These are phyloP conservation scores for Trochalopteron elliotii DNA, from an alignment of 2,113 vertebrate species.

Conservation along the genomic window DNA sequence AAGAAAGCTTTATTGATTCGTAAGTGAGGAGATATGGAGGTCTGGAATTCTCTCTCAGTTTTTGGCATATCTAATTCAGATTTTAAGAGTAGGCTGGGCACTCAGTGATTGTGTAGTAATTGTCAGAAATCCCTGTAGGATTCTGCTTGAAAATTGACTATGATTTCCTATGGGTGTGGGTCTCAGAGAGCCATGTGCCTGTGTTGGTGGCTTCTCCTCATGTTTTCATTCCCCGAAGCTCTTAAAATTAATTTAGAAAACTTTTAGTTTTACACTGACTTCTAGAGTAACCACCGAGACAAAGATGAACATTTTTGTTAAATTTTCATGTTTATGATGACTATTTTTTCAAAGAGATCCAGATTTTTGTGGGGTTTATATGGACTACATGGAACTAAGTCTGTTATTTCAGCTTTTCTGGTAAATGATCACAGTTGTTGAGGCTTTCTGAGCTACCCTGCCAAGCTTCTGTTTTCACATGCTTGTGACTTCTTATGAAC, in stretches of 20 bases:
- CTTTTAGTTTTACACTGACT: neutral
- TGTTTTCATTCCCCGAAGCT: neutral
- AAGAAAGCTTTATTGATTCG: neutral
- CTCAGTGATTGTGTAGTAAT: neutral
- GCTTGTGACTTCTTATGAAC: neutral
- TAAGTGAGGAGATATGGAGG: neutral
- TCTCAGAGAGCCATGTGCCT: neutral
- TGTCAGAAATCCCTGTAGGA: neutral
- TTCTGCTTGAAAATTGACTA: neutral
- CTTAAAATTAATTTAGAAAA: neutral
- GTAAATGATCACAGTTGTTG: neutral
- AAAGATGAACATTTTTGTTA: neutral
- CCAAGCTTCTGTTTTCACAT: neutral
- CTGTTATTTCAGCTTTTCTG: neutral
- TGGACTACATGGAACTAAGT: neutral
- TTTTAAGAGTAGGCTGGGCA: neutral
- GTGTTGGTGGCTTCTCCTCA: neutral
- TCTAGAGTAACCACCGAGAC: neutral
- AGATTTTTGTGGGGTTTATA: neutral
- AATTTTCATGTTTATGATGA: neutral
- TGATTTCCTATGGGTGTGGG: neutral
- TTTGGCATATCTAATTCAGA: conserved; percentile 1
- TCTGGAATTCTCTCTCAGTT: neutral
- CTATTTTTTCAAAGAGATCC: neutral
- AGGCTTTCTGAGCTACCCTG: neutral